Conservation (phyloP, 2,888 invertebrate species). For the Cheiracanthium punctorium region DNA sequence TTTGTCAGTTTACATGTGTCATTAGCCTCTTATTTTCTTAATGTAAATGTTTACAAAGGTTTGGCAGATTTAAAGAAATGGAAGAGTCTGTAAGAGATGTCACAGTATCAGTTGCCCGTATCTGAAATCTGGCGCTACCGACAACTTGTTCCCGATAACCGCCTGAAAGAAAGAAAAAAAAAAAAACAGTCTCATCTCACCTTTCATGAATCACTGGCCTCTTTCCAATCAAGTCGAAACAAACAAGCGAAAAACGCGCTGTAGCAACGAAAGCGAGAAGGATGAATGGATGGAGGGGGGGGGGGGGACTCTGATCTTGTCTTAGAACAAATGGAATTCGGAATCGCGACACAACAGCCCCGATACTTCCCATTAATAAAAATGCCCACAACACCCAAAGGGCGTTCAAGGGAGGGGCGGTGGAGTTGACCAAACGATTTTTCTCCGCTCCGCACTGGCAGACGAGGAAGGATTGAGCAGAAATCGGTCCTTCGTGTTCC, state of each 20-base stretch:
- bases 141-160: too few relatives aligned
- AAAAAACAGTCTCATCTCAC: neutral
- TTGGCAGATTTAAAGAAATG: too few relatives aligned
- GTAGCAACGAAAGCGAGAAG: too few relatives aligned
- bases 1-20: too few relatives aligned
- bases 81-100: too few relatives aligned
- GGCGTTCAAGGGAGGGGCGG: slow-evolving; percentile 34
- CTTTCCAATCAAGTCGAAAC: neutral
- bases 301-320: neutral
- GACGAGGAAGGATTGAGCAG: slow-evolving; percentile 52
- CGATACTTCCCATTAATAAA: slow-evolving; percentile 11
- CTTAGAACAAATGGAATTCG: slow-evolving; percentile 7
- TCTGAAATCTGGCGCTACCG: too few relatives aligned
- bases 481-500: slow-evolving; percentile 44
- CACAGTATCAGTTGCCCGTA: too few relatives aligned
- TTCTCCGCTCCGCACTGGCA: slow-evolving; percentile 48
- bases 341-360: slow-evolving; percentile 1
- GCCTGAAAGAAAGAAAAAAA: too few relatives aligned
- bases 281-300: too few relatives aligned
- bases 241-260: neutral
- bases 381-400: slow-evolving; percentile 51
- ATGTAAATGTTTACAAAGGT: too few relatives aligned
- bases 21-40: too few relatives aligned
- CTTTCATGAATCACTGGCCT: slow-evolving; percentile 4
- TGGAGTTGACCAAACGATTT: slow-evolving; percentile 64